Conservation (phyloP, 2,888 invertebrate genomes). For the Himalopsyche tibetana region DNA sequence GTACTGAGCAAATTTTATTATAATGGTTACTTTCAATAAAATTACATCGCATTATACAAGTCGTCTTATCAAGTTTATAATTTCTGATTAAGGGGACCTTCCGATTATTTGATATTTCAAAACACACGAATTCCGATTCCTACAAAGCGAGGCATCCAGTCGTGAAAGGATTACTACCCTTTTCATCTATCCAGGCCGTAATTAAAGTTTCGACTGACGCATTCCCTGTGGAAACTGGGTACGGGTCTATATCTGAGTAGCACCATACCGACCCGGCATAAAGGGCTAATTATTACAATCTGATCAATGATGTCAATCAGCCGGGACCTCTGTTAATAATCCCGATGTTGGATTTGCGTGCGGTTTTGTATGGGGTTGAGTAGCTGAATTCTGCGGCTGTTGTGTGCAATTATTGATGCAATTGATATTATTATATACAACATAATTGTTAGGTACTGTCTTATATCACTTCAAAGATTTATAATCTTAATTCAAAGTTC, state of each 20-base stretch:
- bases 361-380: constrained; percentile 18
- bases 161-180: constrained; percentile 64
- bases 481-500: too few species aligned
- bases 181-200: constrained; percentile 65
- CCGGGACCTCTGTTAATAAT: constrained; percentile 59
- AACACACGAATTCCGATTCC: constrained; percentile 60
- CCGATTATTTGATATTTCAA: constrained; percentile 65
- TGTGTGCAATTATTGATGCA: constrained; percentile 36
- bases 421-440: not conserved
- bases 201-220: constrained; percentile 65
- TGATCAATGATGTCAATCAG: constrained; percentile 65
- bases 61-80: constrained; percentile 30
- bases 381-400: constrained; percentile 8
- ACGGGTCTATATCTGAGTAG: constrained; percentile 38
- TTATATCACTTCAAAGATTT: not conserved
- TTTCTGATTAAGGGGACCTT: constrained; percentile 49
- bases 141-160: constrained; percentile 56
- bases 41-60: not conserved
- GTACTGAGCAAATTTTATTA: not conserved
- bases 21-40: not conserved
- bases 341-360: constrained; percentile 61
- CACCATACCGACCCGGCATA: constrained; percentile 54
- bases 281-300: constrained; percentile 65
- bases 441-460: not conserved
- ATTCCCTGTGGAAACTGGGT: constrained; percentile 57